Percentiles rank a stretch among this genome's conserved stretches.
phyloP scores from a whole-genome alignment of 2,888 invertebrate genomes.

The Drosophila monieri region DNA sequence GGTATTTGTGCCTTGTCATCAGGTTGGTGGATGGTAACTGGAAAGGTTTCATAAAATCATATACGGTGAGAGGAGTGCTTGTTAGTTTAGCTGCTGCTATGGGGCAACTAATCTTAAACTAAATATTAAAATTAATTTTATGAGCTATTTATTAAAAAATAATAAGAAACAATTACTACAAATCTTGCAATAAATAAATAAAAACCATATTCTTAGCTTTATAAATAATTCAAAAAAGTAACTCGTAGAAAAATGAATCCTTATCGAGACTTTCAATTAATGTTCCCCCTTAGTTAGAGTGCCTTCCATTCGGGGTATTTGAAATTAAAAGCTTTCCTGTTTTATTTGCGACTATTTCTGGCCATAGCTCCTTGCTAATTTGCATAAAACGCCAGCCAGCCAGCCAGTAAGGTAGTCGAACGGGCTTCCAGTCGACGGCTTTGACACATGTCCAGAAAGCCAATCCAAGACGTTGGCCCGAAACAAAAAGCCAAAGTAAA shows the following conservation, averaged over 20 bases:
- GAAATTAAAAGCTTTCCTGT: constrained; percentile 8
- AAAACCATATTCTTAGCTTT: no score
- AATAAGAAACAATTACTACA: no score
- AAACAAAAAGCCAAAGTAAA: constrained; percentile 45
- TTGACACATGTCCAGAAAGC: constrained; percentile 70
- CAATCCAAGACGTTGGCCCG: constrained; percentile 52
- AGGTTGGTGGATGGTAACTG: constrained; percentile 9
- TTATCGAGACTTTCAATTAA: no score
- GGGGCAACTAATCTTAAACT: no score
- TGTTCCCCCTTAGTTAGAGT: constrained; percentile 12
- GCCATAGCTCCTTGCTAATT: constrained; percentile 54
- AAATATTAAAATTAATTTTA: no score
- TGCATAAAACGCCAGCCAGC: constrained; percentile 55
- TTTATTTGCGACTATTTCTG: constrained; percentile 56
- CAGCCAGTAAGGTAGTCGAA: constrained; percentile 33
- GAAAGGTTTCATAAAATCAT: neutral
- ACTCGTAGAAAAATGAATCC: no score
- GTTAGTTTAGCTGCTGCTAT: no score
- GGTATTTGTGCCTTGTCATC: constrained; percentile 45
- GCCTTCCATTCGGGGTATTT: constrained; percentile 40
- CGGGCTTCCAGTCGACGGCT: constrained; percentile 54
- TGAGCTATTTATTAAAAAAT: no score
- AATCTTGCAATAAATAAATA: no score
- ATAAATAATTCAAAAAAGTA: no score
- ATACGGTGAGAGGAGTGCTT: no score